A percentile compares a stretch with the other conserved stretches of the same genome.
phyloP scores from a whole-genome alignment of 2,113 vertebrate genomes.

The Trinectes maculatus region DNA sequence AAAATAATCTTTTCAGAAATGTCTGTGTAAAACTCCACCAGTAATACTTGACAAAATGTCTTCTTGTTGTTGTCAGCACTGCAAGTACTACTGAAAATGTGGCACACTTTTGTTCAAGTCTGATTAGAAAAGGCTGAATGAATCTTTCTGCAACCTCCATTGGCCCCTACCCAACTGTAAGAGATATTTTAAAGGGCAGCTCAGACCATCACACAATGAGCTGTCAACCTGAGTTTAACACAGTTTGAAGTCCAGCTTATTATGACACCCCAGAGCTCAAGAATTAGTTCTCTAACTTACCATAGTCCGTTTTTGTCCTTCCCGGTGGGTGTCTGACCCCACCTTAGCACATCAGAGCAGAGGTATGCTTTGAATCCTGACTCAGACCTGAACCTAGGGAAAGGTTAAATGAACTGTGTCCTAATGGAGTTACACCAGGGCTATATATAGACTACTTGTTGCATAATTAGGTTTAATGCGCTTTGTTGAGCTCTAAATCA shows the following conservation, averaged over 20 bases:
- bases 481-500: conserved; percentile 9
- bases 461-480: conserved; percentile 9
- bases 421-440: conserved; percentile 18
- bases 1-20: no score
- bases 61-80: neutral
- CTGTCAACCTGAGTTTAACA: conserved; percentile 51
- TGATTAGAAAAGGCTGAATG: neutral
- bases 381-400: conserved; percentile 58
- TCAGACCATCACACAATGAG: conserved; percentile 22
- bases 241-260: conserved; percentile 32
- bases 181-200: conserved; percentile 19
- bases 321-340: conserved; percentile 46
- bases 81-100: neutral
- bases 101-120: neutral
- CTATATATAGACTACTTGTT: conserved; percentile 43
- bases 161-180: conserved; percentile 60
- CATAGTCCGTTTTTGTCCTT: conserved; percentile 53
- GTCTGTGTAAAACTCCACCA: neutral
- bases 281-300: conserved; percentile 51
- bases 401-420: conserved; percentile 55
- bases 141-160: conserved; percentile 74
- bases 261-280: conserved; percentile 48
- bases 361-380: conserved; percentile 55
- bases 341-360: conserved; percentile 51
- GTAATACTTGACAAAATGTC: neutral